These are phyloP conservation scores for Protobothrops mucrosquamatus DNA, from an alignment of 2,113 vertebrate genomes.

Conservation along the genomic window DNA sequence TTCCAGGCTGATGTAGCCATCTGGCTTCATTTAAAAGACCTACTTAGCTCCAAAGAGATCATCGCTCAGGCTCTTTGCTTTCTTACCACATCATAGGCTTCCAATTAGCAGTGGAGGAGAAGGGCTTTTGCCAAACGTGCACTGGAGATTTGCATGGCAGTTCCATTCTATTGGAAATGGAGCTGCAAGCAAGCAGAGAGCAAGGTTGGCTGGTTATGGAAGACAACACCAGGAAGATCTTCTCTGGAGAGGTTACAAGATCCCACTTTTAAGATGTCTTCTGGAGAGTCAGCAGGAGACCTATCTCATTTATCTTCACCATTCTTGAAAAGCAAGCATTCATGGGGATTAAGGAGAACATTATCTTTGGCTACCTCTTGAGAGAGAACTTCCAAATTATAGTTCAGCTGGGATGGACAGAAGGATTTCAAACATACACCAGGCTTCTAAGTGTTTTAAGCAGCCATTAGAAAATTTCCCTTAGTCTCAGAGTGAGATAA, in stretches of 20 bases:
- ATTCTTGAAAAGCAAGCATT: not conserved
- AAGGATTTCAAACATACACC: not conserved
- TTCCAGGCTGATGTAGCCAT: slow-evolving; percentile 43
- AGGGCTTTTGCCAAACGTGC: accelerated
- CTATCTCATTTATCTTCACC: not conserved
- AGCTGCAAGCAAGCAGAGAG: not conserved
- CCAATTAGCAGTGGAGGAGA: not conserved
- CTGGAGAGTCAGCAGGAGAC: not conserved
- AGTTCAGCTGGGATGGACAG: not conserved
- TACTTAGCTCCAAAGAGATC: not conserved
- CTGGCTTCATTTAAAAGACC: slow-evolving; percentile 32
- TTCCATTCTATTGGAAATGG: not conserved
- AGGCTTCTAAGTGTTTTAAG: not conserved
- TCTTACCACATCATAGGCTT: not conserved
- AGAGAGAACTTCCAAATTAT: not conserved
- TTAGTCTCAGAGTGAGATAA: not conserved
- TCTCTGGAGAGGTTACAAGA: not conserved
- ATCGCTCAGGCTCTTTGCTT: accelerated
- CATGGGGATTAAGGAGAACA: not conserved
- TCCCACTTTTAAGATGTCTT: not conserved
- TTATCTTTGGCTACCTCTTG: not conserved
- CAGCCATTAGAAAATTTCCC: not conserved
- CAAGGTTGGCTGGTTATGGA: not conserved
- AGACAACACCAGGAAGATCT: not conserved
- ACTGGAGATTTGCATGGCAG: accelerated